These are phyloP conservation scores for Pollenia labialis DNA, from an alignment of 2,888 invertebrate species.

Conservation along the genomic window DNA sequence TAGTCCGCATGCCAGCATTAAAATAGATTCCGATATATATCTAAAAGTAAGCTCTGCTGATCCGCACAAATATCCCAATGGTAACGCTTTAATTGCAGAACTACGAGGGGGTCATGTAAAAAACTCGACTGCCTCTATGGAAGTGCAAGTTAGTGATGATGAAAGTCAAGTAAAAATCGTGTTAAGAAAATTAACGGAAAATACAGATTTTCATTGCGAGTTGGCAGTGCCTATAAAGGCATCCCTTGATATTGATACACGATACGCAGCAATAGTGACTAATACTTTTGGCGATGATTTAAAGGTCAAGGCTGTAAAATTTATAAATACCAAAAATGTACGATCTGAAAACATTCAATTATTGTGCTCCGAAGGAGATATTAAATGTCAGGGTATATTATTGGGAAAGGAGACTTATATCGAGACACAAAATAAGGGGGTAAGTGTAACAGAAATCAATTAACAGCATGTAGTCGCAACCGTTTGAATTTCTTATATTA, in stretches of 20 bases:
- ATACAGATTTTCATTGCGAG: slow-evolving; percentile 75
- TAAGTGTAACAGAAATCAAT: slow-evolving; percentile 60
- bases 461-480: too few species aligned
- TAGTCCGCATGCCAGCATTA: slow-evolving; percentile 77
- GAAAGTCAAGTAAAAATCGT: slow-evolving; percentile 76
- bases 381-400: slow-evolving; percentile 79
- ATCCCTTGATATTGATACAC: slow-evolving; percentile 77
- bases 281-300: slow-evolving; percentile 79
- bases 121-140: slow-evolving; percentile 76
- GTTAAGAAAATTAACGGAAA: slow-evolving; percentile 71
- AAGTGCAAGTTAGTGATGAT: slow-evolving; percentile 75
- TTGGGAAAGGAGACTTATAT: slow-evolving; percentile 79
- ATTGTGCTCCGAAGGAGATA: slow-evolving; percentile 78
- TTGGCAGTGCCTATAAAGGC: slow-evolving; percentile 81
- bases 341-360: slow-evolving; percentile 78
- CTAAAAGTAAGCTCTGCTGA: slow-evolving; percentile 77
- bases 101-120: slow-evolving; percentile 76
- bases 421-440: slow-evolving; percentile 77
- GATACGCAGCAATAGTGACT: slow-evolving; percentile 76
- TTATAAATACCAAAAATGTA: slow-evolving; percentile 79
- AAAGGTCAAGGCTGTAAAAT: slow-evolving; percentile 75
- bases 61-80: slow-evolving; percentile 78
- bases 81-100: slow-evolving; percentile 79
- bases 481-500: too few species aligned
- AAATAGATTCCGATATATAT: slow-evolving; percentile 77